These are phyloP conservation scores for Sakesphorus luctuosus DNA, from an alignment of 2,113 vertebrate genomes.

Conservation along the genomic window DNA sequence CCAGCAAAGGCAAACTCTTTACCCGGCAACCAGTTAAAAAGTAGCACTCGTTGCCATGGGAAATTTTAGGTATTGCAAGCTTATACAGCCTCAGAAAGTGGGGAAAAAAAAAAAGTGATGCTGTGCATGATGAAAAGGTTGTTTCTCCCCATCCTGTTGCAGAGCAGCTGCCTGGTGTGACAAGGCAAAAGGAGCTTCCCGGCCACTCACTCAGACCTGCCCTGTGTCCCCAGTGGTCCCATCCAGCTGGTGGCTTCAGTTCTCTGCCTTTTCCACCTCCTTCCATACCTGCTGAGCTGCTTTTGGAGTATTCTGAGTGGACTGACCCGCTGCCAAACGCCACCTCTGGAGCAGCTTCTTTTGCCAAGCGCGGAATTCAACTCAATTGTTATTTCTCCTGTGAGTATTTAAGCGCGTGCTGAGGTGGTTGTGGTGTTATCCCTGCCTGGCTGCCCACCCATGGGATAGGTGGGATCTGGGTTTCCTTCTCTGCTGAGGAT, in stretches of 20 bases:
- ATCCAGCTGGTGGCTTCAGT: background rate
- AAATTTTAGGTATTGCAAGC: background rate
- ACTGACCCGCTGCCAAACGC: accelerated
- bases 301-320: background rate
- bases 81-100: accelerated
- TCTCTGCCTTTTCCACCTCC: background rate
- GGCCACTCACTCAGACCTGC: accelerated
- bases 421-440: accelerated
- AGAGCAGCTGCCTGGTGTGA: background rate
- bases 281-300: background rate
- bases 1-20: background rate
- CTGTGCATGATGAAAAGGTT: background rate
- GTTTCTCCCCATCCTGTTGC: background rate
- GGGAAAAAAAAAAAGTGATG: too few species aligned
- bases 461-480: accelerated
- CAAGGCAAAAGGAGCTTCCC: background rate
- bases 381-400: background rate
- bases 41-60: accelerated
- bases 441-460: background rate
- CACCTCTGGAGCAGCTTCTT: background rate
- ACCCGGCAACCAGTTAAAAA: background rate
- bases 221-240: background rate
- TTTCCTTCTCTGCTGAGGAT: background rate
- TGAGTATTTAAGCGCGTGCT: accelerated
- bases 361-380: accelerated